Percentiles rank a stretch among this genome's conserved stretches.
Evolutionary conservation across 2,797 vertebrate species (phyloP).

Genomic region (Acipenser oxyrinchus): DNA sequence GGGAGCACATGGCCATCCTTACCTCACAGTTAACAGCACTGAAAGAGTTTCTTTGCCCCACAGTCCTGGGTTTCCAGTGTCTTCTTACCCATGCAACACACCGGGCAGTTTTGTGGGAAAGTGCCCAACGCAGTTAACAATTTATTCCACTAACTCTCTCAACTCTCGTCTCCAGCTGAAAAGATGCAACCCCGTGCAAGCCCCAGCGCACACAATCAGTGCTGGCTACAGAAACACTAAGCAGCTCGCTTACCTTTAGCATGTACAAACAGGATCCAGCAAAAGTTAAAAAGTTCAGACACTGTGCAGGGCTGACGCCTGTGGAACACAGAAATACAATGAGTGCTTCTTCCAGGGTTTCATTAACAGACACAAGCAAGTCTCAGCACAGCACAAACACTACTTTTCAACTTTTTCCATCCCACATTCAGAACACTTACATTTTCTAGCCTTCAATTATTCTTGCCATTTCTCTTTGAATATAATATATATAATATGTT

Average conservation of each 20-base stretch:
- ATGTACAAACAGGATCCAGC: slow-evolving; percentile 88
- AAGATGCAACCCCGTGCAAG: slow-evolving; percentile 34
- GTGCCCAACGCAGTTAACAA: not conserved
- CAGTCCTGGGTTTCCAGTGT: not conserved
- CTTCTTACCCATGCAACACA: not conserved
- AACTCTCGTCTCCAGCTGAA: slow-evolving; percentile 20
- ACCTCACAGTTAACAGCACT: not conserved
- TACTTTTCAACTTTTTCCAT: not conserved
- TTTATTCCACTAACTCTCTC: too few relatives aligned
- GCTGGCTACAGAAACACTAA: not conserved
- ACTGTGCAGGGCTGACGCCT: slow-evolving; percentile 88
- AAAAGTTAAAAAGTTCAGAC: slow-evolving; percentile 87
- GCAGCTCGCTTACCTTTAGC: slow-evolving; percentile 75
- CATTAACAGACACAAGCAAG: not conserved
- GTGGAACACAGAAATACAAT: slow-evolving; percentile 18
- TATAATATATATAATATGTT: too few relatives aligned
- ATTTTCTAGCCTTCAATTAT: too few relatives aligned
- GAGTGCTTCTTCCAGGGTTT: not conserved
- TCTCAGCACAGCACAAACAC: too few relatives aligned
- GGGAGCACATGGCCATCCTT: too few relatives aligned
- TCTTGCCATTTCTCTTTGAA: too few relatives aligned
- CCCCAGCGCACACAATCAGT: slow-evolving; percentile 15
- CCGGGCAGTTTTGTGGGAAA: not conserved
- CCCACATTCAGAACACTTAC: too few relatives aligned
- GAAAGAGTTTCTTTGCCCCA: not conserved